Base-by-base conservation (phyloP, 2,797 vertebrate species). In the Brachyalestes nurse region DNA sequence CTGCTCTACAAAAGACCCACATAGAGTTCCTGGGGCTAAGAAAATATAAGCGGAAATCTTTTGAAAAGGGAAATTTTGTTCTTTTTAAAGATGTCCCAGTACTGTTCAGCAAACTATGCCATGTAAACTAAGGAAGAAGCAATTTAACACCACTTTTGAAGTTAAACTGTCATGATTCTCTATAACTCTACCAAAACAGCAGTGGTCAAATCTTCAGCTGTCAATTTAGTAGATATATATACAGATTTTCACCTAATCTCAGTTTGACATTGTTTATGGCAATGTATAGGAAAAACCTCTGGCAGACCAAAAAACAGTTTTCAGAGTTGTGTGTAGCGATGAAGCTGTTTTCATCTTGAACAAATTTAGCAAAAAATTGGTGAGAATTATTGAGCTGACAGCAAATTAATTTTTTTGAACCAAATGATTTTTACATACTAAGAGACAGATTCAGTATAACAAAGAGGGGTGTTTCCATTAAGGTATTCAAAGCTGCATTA, bases 1-100 rank as follows among this genome's bases (percentile, higher is more conserved):
- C 28, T 70, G 61, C 42, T 79, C 38, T 16, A 64, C 58, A 60
- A 72, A 72, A 72, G 34, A 58, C 71, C 53, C 71, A 38, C 58
- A 57, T 57, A 53, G 71, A 66, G 55, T 23, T 57, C 16, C 58
- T 72, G 13, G 3, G 28, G 72, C 58, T 55, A 70, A 57, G 17
- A 19, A 60, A 45, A 57, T 70, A 49, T 80, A 55, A n/a, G 28
- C 38, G 8, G 14, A 71, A 53, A 7, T 10, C 16, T 74, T 80
- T 51, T 49, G 21, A 66, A 49, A 57, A 23, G 10, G 34, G 57
- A 53, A 25, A 34, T 19, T 17, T 9, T 45, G 8, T 21, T 1
- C 17, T 55, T 71, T 40, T 71, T 14, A 69, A 58, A n/a, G 42
- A 28, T 8, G 55, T 47, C 66, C 66, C 21, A 49, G 23, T 61